phyloP scores from a whole-genome alignment of 2,888 invertebrate species.

The Pemphredon lugubris region DNA sequence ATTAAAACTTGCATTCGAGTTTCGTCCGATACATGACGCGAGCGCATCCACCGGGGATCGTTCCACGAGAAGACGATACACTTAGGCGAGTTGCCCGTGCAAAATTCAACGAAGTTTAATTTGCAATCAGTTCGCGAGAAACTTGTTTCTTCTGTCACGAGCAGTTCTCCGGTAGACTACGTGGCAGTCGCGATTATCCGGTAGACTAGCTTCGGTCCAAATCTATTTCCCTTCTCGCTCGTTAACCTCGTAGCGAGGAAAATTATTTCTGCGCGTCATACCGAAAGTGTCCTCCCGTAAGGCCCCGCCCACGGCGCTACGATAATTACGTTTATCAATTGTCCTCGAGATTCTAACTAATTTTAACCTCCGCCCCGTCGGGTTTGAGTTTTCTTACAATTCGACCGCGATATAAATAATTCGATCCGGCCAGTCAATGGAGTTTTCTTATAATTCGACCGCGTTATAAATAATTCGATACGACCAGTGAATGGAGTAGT shows the following conservation, averaged over 20 bases:
- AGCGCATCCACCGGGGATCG: too few species aligned
- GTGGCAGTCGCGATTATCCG: neutral
- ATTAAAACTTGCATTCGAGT: too few species aligned
- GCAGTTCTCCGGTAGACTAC: neutral
- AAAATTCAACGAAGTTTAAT: slow-evolving; percentile 2
- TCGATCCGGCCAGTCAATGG: too few species aligned
- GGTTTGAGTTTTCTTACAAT: too few species aligned
- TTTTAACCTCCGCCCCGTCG: too few species aligned
- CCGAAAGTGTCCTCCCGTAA: neutral
- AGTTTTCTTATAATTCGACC: too few species aligned
- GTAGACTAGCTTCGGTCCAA: neutral
- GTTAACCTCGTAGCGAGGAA: neutral
- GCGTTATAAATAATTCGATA: too few species aligned
- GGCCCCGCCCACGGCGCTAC: too few species aligned
- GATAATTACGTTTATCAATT: slow-evolving; percentile 17
- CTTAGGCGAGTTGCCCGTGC: neutral
- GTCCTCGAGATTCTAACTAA: slow-evolving; percentile 17
- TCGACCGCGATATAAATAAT: too few species aligned
- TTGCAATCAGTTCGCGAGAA: neutral
- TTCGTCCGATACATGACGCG: too few species aligned
- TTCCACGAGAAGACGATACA: too few species aligned
- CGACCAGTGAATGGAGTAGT: too few species aligned
- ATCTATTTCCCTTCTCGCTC: neutral
- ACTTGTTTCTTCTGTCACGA: slow-evolving; percentile 9
- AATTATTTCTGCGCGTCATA: neutral